Evolutionary conservation across 2,113 vertebrate genomes (phyloP), one percentile per base, ranked within the genome.

Genomic region (Todiramphus chloris): DNA sequence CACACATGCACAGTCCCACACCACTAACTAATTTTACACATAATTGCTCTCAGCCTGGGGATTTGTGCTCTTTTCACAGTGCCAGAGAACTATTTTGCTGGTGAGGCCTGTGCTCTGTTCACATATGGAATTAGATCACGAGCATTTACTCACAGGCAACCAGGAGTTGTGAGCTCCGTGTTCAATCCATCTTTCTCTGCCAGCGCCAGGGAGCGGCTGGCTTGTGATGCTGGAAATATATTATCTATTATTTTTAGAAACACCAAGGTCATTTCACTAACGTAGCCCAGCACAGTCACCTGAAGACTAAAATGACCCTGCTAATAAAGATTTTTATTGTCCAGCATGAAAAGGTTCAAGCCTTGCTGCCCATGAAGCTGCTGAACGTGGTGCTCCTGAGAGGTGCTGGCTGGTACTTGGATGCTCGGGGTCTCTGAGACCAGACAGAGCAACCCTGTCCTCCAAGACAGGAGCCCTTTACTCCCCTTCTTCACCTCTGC

Each of bases 1-100:
- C 83, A 89, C 89, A 93, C 69, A 12, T 77, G 86, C 89, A 89
- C 73, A 24, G n/a, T 90, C 93, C 89, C 83, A 91, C 73, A 56
- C 70, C 83, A 82, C 66, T 74, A 80, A 90, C 83, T 92, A 75
- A 90, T 95, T 95, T 93, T 69, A 64, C 21, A 62, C 86, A n/a
- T 25, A 86, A 56, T 44, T 95, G 86, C 90, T 77, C 85, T 90
- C 88, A 93, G 83, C 89, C 69, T 78, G 51, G 86, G 90, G 60
- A 63, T 93, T 68, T 80, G 68, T 50, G 70, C 76, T 83, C 51
- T 56, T 80, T 80, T 67, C 58, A 9, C 77, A 63, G 55, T 0
- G 33, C 89, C 82, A 90, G 51, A n/a, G 75, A 23, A 58, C 78
- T 67, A 33, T 82, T 51, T 69, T 90, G 74, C 94, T 69, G 77